Base-by-base conservation (phyloP, 92 coral and sea anemone genomes). In the Epizoanthus illoricatus region DNA sequence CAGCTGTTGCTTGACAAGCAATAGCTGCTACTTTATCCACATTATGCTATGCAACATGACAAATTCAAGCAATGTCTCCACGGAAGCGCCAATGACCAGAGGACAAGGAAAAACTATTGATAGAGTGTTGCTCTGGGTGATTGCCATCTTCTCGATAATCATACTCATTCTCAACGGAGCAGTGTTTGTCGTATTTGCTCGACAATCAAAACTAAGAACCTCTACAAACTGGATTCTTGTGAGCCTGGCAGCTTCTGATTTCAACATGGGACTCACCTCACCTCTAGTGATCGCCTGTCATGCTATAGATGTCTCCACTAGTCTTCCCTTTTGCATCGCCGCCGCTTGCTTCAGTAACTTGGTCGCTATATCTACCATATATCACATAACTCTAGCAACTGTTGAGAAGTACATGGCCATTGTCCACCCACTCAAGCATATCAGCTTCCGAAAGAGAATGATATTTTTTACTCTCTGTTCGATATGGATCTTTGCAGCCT, bases 331-430 rank as follows among this genome's bases (percentile, higher is more conserved):
- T 71, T 78, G 82, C 58, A 61, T 78, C 17, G 82, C 82, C 2
- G 45, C 71, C 1, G 71, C 21, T 23, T 78, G 82, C 47, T 78
- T 63, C 17, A 64, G 40, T 58, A 71, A 66, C 16, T 59, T 90
- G 4, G 76, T 84, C 61, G 90, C 94, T 0, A 69, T 89, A 43
- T 74, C 91, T 11, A 87, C 94, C 7, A 90, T 93, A 16, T 92
- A 80, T 60, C 97, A 92, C 45, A 88, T 92, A 5, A 86, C 92
- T 4, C 65, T 85, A 24, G 89, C 92, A 21, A 92, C 97, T 2
- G 89, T 78, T 4, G 97, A 92, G 80, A 90, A 90, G 71, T 92
- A 90, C 71, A 79, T 90, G 57, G 97, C 97, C 2, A 92, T 92
- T 28, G 71, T 86, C 7, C 84, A 86, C 47, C 97, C 97, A 21